These are phyloP conservation scores for Poeciliopsis infans DNA, from an alignment of 2,797 vertebrate genomes.

Conservation along the genomic window DNA sequence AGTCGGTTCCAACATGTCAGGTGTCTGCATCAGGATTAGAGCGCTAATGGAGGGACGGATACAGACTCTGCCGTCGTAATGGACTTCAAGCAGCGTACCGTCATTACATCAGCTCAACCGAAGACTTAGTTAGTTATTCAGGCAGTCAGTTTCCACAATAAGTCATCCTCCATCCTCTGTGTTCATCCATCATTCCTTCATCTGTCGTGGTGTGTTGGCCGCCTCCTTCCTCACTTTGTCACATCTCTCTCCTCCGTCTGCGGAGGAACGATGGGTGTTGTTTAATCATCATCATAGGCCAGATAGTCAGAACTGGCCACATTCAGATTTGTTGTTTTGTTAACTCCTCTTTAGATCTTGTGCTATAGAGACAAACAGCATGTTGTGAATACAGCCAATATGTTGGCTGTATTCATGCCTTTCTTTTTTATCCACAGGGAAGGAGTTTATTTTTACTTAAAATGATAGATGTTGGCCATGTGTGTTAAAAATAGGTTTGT, in stretches of 20 bases:
- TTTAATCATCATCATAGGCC: constrained; percentile 42
- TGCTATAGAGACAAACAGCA: background rate
- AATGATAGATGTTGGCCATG: background rate
- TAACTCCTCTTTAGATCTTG: constrained; percentile 1
- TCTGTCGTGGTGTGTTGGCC: constrained; percentile 57
- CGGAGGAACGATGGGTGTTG: constrained; percentile 25
- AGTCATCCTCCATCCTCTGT: constrained; percentile 50
- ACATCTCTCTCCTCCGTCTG: constrained; percentile 61
- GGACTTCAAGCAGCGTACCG: constrained; percentile 49
- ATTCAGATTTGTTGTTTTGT: constrained; percentile 32
- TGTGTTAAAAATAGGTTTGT: constrained; percentile 16
- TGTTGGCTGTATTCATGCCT: background rate
- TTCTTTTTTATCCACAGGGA: constrained; percentile 8
- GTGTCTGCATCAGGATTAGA: constrained; percentile 64
- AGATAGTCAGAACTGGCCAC: constrained; percentile 35
- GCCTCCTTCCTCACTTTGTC: constrained; percentile 56
- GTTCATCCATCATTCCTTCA: constrained; percentile 59
- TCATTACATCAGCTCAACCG: constrained; percentile 49
- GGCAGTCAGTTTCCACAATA: constrained; percentile 49
- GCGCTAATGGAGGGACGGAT: constrained; percentile 58
- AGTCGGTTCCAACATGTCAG: constrained; percentile 69
- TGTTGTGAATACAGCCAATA: no score
- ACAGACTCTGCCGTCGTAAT: constrained; percentile 57
- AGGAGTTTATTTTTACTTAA: constrained; percentile 5
- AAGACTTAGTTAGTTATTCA: constrained; percentile 51